Evolutionary conservation across 2,888 invertebrate genomes (phyloP), one percentile per base, ranked within the genome.

Genomic region (Lordiphosa andalusiaca): DNA sequence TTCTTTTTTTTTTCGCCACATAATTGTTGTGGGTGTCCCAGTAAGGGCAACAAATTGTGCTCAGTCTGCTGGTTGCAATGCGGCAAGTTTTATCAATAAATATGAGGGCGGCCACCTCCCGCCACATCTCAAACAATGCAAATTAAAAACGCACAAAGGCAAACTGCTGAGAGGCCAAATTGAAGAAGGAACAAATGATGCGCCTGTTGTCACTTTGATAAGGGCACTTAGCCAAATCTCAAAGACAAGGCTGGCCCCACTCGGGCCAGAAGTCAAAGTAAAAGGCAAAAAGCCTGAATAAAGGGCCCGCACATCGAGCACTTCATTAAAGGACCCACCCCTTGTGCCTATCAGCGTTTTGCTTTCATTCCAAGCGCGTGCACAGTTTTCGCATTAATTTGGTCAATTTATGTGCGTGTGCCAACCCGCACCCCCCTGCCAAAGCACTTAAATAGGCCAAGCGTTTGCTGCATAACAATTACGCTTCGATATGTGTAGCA

Each of bases 181-280:
- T n/a, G 13, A 19, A 55, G 41, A 54, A 61, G 54, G 54, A 59
- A 61, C 48, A 55, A 57, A 54, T 53, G 63, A 51, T 51, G 82
- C 51, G 85, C 83, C 85, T 81, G 85, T 71, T 81, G 68, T 83
- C 72, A 69, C 72, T 74, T 74, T 80, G 85, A 82, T 85, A 85
- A 83, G 70, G 81, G 68, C 78, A 83, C 77, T 82, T 82, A 67
- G 61, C 52, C 73, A 78, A 84, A 78, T 72, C 70, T 65, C 3
- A 30, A 30, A 30, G 30, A 9, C 30, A 30, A 1, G 30, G 30
- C 30, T 30, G 30, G 30, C 30, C 30, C 30, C 30, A 30, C 9
- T 30, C 49, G 46, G 49, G 49, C 51, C 47, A 46, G 52, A 65
- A 82, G 62, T 61, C 57, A 67, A 77, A 59, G 51, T 44, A 51